phyloP scores from a whole-genome alignment of 2,113 vertebrate species.

The Gracilinanus agilis region DNA sequence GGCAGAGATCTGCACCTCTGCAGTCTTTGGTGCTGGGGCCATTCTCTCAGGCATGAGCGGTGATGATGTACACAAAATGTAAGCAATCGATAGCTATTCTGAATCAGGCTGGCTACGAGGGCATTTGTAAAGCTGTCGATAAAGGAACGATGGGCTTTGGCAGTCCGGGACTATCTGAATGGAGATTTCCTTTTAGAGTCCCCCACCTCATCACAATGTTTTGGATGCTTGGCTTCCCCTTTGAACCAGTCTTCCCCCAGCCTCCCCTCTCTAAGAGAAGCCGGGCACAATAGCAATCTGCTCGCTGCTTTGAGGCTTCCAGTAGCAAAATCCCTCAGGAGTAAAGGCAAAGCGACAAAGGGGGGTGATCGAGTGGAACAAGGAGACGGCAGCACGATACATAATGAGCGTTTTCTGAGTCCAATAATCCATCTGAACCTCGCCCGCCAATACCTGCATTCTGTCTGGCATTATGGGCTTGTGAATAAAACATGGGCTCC shows the following conservation, averaged over 20 bases:
- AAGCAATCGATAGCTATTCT: not conserved
- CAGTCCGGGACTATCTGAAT: not conserved
- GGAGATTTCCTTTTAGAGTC: not conserved
- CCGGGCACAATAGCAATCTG: conserved; percentile 55
- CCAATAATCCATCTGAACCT: conserved; percentile 68
- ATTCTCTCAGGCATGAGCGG: not conserved
- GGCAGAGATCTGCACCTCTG: not conserved
- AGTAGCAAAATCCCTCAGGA: conserved; percentile 56
- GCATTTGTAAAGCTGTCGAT: not conserved
- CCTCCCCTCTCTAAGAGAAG: conserved; percentile 17
- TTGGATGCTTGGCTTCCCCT: not conserved
- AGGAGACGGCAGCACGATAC: conserved; percentile 49
- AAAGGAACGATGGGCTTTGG: not conserved
- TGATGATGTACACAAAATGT: not conserved
- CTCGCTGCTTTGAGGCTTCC: conserved; percentile 53
- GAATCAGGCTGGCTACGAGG: not conserved
- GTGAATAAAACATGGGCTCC: conserved; percentile 78
- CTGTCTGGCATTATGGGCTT: not conserved
- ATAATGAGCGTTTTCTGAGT: conserved; percentile 60
- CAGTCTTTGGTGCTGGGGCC: not conserved
- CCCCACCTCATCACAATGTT: not conserved
- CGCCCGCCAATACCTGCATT: conserved; percentile 58
- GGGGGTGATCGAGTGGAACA: conserved; percentile 57
- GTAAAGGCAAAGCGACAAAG: conserved; percentile 49
- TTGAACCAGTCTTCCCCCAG: not conserved